A percentile compares a stretch with the other conserved stretches of the same genome.
Evolutionary conservation across 2,797 vertebrate genomes (phyloP).

Genomic region (Alosa sapidissima): DNA sequence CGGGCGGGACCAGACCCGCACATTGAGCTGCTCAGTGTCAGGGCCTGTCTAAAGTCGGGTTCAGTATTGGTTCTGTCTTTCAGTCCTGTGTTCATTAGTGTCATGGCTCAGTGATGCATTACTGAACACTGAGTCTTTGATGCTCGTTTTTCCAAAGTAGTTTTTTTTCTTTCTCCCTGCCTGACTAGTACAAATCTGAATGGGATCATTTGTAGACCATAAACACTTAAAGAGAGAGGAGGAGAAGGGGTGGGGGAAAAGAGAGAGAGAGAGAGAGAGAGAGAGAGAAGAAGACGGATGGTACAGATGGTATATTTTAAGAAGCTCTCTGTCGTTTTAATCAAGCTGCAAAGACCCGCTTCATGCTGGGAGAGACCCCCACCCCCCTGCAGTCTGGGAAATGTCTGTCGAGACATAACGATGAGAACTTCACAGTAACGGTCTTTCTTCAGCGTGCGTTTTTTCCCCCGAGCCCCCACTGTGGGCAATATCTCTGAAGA

Average conservation of each 20-base stretch:
- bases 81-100: constrained; percentile 17
- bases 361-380: constrained; percentile 68
- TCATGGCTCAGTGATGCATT: not conserved
- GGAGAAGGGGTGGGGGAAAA: not conserved
- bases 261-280: not conserved
- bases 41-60: not conserved
- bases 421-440: constrained; percentile 70
- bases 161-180: not conserved
- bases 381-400: constrained; percentile 64
- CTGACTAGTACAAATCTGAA: constrained; percentile 2
- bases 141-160: not conserved
- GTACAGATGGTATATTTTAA: constrained; percentile 54
- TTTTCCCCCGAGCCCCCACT: constrained; percentile 62
- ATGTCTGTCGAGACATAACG: constrained; percentile 67
- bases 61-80: constrained; percentile 6
- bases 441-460: constrained; percentile 47
- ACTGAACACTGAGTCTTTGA: not conserved
- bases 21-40: not conserved
- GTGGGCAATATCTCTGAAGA: constrained; percentile 76
- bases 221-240: constrained; percentile 19
- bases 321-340: constrained; percentile 69
- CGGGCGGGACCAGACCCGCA: not conserved
- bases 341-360: constrained; percentile 65
- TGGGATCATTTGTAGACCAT: constrained; percentile 33
- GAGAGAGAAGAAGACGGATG: constrained; percentile 53